phyloP scores from a whole-genome alignment of 2,113 vertebrate genomes.

The Ranitomeya imitator region DNA sequence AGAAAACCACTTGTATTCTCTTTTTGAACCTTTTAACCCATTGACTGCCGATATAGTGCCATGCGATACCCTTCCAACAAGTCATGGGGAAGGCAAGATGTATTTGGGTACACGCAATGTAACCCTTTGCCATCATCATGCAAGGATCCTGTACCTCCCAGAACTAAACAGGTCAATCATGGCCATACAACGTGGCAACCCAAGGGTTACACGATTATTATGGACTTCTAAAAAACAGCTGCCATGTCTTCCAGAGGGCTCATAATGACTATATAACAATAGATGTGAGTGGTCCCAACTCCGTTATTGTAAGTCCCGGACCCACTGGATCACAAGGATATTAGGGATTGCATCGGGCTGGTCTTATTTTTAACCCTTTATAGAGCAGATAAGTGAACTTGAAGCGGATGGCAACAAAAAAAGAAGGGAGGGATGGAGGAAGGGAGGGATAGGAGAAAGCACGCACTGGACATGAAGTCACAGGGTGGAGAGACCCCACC shows the following conservation, averaged over 20 bases:
- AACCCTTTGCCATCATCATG: not conserved
- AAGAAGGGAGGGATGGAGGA: not conserved
- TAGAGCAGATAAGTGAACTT: not conserved
- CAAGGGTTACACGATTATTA: not conserved
- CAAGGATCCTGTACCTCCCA: not conserved
- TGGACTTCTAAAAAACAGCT: not conserved
- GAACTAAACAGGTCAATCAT: not conserved
- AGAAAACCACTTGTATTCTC: not conserved
- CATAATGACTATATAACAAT: not conserved
- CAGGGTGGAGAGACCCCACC: not conserved
- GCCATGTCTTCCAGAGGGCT: not conserved
- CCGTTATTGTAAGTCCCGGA: not conserved
- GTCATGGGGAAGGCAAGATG: not conserved
- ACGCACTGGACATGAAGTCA: constrained; percentile 1
- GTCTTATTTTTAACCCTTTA: constrained; percentile 7
- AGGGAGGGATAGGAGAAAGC: not conserved
- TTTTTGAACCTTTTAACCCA: not conserved
- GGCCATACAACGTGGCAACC: not conserved
- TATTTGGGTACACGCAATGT: not conserved
- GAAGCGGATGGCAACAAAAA: not conserved
- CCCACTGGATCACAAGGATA: not conserved
- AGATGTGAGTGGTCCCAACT: not conserved
- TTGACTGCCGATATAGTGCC: not conserved
- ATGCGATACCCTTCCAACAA: not conserved
- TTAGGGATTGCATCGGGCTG: not conserved